Conservation (phyloP, 2,113 vertebrate genomes). For the Steatornis caripensis region DNA sequence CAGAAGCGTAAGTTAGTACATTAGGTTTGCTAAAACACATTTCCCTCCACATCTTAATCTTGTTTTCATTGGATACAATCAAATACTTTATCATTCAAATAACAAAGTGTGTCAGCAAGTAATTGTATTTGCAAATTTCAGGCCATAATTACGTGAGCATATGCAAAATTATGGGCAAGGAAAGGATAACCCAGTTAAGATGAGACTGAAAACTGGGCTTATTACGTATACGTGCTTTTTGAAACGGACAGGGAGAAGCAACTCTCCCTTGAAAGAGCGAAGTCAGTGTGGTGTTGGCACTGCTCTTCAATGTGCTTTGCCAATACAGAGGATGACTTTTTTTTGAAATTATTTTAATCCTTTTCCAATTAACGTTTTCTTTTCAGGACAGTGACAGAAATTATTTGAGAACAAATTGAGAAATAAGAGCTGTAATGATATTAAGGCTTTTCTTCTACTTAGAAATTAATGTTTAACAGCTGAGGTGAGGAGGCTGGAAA, state of each 20-base stretch:
- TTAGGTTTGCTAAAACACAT: constrained; percentile 38
- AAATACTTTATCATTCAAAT: constrained; percentile 55
- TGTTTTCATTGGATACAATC: constrained; percentile 58
- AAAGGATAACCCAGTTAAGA: constrained; percentile 28
- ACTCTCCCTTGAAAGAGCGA: not conserved
- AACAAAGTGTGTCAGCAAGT: constrained; percentile 56
- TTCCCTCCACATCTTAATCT: constrained; percentile 41
- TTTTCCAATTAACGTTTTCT: not conserved
- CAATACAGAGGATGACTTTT: not conserved
- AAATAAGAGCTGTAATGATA: not conserved
- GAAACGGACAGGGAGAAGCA: not conserved
- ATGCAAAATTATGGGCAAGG: constrained; percentile 35
- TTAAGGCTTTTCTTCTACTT: not conserved
- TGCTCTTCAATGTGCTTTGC: not conserved
- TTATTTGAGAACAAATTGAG: not conserved
- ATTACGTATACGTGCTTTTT: not conserved
- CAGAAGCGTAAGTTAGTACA: constrained; percentile 9
- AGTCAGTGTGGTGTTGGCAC: not conserved
- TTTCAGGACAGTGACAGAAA: not conserved
- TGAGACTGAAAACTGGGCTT: not conserved
- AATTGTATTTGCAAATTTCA: constrained; percentile 61
- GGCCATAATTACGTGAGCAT: constrained; percentile 27
- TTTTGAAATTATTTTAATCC: not conserved
- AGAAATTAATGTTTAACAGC: not conserved
- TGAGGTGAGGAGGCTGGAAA: not conserved